A percentile compares a stretch with the other conserved stretches of the same genome.
Conservation (phyloP, 2,797 vertebrate species). For the Cynopterus sphinx region DNA sequence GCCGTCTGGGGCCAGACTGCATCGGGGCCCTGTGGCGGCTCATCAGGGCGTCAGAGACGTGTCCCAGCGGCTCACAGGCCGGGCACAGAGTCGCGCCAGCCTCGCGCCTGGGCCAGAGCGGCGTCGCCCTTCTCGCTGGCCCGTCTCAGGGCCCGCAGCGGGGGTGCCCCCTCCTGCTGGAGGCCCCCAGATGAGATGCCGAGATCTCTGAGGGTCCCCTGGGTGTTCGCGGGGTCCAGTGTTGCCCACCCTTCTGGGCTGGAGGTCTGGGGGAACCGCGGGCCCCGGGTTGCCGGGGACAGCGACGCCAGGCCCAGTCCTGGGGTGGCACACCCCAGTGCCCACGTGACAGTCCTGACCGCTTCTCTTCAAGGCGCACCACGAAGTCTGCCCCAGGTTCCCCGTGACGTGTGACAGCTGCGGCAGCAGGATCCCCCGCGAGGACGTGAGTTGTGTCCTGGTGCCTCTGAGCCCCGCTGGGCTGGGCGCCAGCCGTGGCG, state of each 20-base stretch:
- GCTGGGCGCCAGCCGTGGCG: accelerated
- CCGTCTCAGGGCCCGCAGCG: background rate
- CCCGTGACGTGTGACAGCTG: conserved; percentile 96
- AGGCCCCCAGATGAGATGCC: background rate
- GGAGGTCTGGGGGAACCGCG: background rate
- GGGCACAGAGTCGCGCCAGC: background rate
- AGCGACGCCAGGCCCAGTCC: background rate
- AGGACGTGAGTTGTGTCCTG: conserved; percentile 88
- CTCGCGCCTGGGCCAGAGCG: background rate
- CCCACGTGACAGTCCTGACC: background rate
- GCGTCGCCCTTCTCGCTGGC: accelerated
- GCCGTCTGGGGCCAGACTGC: background rate
- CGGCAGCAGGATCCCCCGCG: conserved; percentile 93
- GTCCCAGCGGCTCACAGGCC: background rate
- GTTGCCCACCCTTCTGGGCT: background rate
- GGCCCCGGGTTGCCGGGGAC: background rate
- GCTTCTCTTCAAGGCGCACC: conserved; percentile 89
- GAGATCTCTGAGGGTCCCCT: accelerated
- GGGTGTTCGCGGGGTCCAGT: background rate
- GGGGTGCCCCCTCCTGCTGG: background rate
- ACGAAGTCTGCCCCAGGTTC: conserved; percentile 93
- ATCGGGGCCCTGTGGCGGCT: accelerated
- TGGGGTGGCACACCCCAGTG: accelerated
- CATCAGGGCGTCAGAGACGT: background rate
- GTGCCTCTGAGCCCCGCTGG: accelerated